These are phyloP conservation scores for Brachionus manjavacas DNA, from an alignment of 1,140 invertebrate species.

Conservation along the genomic window DNA sequence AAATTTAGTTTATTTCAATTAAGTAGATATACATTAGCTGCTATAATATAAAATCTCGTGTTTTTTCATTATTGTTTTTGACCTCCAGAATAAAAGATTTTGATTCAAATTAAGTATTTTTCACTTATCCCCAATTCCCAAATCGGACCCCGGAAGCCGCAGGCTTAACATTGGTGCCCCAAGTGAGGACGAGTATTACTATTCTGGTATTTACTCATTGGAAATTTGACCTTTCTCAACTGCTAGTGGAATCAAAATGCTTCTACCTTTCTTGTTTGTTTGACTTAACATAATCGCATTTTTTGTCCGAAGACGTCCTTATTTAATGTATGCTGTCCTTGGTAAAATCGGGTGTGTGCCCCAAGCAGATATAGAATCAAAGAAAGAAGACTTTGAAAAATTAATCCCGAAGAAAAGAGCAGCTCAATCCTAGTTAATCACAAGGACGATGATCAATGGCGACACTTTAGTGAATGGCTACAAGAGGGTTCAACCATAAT, in stretches of 20 bases:
- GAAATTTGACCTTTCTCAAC: not conserved
- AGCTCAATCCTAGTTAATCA: not conserved
- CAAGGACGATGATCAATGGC: constrained; percentile 4
- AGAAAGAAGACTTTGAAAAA: not conserved
- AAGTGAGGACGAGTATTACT: too few relatives aligned
- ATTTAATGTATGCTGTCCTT: not conserved
- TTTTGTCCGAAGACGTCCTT: not conserved
- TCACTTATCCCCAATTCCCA: not conserved
- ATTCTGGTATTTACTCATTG: not conserved
- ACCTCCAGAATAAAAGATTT: not conserved
- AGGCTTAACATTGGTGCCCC: not conserved
- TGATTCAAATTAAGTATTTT: not conserved
- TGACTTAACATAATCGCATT: not conserved
- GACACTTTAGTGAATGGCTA: not conserved
- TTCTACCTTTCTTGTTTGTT: not conserved
- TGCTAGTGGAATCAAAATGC: not conserved
- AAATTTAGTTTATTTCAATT: too few relatives aligned
- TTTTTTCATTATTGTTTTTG: not conserved
- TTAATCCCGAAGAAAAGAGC: not conserved
- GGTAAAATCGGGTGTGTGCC: not conserved
- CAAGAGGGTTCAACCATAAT: not conserved
- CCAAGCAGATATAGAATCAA: not conserved
- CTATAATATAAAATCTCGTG: not conserved
- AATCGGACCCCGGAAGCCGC: not conserved
- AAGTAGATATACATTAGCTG: not conserved